These are phyloP conservation scores for Antheraea mylitta DNA, from an alignment of 1,140 invertebrate genomes.

Conservation along the genomic window DNA sequence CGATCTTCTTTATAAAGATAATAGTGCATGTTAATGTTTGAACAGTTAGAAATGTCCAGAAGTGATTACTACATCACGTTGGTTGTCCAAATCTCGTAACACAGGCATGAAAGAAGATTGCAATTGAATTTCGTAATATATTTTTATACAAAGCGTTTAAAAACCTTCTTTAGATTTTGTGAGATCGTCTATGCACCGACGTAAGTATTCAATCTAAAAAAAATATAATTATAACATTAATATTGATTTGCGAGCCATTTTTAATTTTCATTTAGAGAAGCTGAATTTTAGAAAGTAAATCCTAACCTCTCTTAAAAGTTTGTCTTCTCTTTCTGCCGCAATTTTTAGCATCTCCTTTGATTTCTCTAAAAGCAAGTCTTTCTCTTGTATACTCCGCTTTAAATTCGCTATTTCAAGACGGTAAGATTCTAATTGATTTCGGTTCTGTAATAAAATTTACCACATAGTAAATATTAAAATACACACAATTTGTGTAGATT, in stretches of 20 bases:
- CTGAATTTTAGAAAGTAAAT: background rate
- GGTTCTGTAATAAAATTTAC: conserved; percentile 35
- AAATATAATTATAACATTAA: background rate
- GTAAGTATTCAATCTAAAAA: conserved; percentile 52
- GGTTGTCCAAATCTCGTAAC: too few species aligned
- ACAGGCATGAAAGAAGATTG: too few species aligned
- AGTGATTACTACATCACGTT: too few species aligned
- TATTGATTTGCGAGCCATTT: background rate
- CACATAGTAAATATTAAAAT: too few species aligned
- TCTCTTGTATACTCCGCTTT: conserved; percentile 61
- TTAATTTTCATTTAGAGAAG: background rate
- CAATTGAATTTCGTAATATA: too few species aligned
- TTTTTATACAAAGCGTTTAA: background rate
- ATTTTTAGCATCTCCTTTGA: conserved; percentile 72
- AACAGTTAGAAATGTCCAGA: too few species aligned
- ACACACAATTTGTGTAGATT: background rate
- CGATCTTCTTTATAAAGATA: too few species aligned
- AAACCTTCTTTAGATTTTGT: conserved; percentile 40
- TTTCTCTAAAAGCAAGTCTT: conserved; percentile 58
- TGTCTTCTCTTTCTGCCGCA: conserved; percentile 66
- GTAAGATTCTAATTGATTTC: conserved; percentile 49
- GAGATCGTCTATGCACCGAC: conserved; percentile 47
- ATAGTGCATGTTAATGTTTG: too few species aligned
- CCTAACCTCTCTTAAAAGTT: conserved; percentile 58
- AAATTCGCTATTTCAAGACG: conserved; percentile 64